These are phyloP conservation scores for Nemotelus nigrinus DNA, from an alignment of 2,888 invertebrate species.

Conservation along the genomic window DNA sequence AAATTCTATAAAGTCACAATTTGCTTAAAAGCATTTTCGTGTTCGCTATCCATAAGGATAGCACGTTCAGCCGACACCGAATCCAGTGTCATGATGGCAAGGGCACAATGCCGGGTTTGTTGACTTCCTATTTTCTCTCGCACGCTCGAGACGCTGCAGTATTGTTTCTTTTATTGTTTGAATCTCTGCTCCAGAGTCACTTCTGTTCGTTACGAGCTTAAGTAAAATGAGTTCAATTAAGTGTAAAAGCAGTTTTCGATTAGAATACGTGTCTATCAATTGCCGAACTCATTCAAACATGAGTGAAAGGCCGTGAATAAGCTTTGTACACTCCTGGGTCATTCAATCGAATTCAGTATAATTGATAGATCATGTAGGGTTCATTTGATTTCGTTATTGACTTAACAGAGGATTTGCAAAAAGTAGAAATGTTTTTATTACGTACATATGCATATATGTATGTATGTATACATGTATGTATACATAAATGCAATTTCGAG, in stretches of 20 bases:
- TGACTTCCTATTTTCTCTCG: conserved; percentile 18
- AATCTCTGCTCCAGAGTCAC: background rate
- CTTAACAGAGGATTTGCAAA: too few species aligned
- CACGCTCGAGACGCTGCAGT: background rate
- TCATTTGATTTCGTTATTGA: too few species aligned
- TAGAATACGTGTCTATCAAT: conserved; percentile 6
- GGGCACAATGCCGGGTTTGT: conserved; percentile 9
- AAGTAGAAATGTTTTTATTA: too few species aligned
- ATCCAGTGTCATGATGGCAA: conserved; percentile 22
- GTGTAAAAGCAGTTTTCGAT: conserved; percentile 25
- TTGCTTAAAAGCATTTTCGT: conserved; percentile 41
- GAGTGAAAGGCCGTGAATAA: too few species aligned
- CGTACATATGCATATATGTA: too few species aligned
- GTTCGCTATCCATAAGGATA: conserved; percentile 23
- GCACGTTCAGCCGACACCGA: background rate
- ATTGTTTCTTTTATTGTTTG: conserved; percentile 16
- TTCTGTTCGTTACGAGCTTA: conserved; percentile 1
- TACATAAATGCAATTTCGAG: too few species aligned
- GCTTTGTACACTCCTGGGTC: too few species aligned
- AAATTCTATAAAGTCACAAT: conserved; percentile 42
- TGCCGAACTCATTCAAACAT: background rate
- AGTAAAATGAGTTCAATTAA: conserved; percentile 14
- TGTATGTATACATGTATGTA: too few species aligned
- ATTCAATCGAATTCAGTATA: too few species aligned
- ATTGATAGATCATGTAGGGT: too few species aligned